Base-by-base conservation (phyloP, 2,113 vertebrate genomes). In the Etia nguti region DNA sequence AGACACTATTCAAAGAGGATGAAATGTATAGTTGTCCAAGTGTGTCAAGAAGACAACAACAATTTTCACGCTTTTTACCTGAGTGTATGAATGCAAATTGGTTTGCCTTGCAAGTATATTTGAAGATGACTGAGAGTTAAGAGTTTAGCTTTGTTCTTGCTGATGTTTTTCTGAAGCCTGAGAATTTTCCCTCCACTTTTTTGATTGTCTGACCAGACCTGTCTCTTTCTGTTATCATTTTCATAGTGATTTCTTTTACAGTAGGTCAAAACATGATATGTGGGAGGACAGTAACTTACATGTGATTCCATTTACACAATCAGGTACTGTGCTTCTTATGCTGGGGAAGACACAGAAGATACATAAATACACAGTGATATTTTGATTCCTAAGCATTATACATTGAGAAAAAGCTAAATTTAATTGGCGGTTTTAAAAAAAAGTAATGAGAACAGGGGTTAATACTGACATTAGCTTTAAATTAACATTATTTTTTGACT, bases 151-250 rank as follows among this genome's bases (percentile, higher is more conserved):
- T 52, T 36, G 55, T 15, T 65, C 24, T 65, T 83, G 75, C 59
- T 26, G 34, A 90, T 70, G 82, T 82, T 4, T 65, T 90, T 36
- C 50, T 79, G 57, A 84, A 70, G 41, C 77, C 68, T 50, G 2
- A 75, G 60, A 73, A 41, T 87, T 91, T 68, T 89, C 83, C 79
- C 13, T 85, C 48, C 50, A 85, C 54, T 80, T 77, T 48, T 89
- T 83, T 90, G 46, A 93, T 86, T 50, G 22, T 91, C 90, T 90
- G 87, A 93, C 90, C 90, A 84, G 87, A 75, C 62, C 80, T 92
- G 90, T 90, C 85, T 79, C 48, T 34, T 36, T 60, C 6, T n/a
- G 46, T 91, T 86, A 90, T 56, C 31, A 24, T 94, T 87, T 46
- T 59, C 41, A 54, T 80, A 83, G 55, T 55, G 16, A 20, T 79